Percentiles rank a stretch among this genome's conserved stretches.
Conservation (phyloP, 2,797 vertebrate species). For the Tokudaia muenninki region DNA sequence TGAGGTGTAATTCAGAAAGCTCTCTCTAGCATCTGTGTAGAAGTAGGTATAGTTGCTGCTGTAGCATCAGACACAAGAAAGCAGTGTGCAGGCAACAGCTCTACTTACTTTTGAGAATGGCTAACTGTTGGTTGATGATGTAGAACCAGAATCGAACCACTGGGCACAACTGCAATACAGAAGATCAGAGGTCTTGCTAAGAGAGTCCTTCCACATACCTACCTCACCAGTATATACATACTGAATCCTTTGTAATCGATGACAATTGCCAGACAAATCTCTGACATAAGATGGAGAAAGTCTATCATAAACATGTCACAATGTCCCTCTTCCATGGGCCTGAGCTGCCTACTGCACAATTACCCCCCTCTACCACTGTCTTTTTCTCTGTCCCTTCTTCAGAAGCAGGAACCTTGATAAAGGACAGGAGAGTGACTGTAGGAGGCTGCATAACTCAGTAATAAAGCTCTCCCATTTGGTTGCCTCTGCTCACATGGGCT, state of each 20-base stretch:
- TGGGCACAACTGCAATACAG: constrained; percentile 80
- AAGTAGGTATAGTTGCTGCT: not conserved
- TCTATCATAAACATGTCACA: not conserved
- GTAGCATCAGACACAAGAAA: not conserved
- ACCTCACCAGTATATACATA: not conserved
- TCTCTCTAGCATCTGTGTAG: not conserved
- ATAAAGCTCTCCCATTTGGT: not conserved
- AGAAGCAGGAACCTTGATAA: not conserved
- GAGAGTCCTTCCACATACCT: not conserved
- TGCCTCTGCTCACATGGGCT: not conserved
- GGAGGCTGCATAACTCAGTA: not conserved
- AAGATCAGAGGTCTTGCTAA: not conserved
- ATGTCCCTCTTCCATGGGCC: not conserved
- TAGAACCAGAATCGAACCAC: constrained; percentile 76
- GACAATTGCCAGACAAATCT: not conserved
- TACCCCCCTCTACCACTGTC: not conserved
- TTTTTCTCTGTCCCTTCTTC: not conserved
- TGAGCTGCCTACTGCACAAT: not conserved
- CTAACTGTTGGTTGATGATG: constrained; percentile 76
- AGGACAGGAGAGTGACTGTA: not conserved
- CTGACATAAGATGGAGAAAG: not conserved
- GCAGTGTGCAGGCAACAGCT: not conserved
- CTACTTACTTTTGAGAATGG: constrained; percentile 78
- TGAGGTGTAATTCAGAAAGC: not conserved
- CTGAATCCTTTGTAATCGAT: not conserved